phyloP scores from a whole-genome alignment of 2,113 vertebrate species.

The Crotalus horridus region DNA sequence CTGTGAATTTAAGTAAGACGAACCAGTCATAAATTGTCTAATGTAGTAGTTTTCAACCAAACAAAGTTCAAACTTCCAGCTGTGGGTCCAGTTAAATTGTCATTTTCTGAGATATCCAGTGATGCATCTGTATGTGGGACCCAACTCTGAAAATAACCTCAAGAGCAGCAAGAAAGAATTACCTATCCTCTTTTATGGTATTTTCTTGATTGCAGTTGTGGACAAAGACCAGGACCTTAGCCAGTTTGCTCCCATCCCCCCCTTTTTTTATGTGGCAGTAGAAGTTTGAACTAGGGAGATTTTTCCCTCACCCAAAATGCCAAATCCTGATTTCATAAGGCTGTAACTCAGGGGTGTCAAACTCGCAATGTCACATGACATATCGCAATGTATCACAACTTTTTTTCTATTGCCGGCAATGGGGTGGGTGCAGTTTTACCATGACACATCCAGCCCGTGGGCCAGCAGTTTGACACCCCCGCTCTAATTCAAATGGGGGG shows the following conservation, averaged over 20 bases:
- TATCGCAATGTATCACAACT: no score
- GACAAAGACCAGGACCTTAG: background rate
- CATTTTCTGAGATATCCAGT: background rate
- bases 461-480: no score
- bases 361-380: no score
- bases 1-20: background rate
- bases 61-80: background rate
- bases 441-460: no score
- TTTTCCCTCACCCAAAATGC: background rate
- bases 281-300: background rate
- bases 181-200: background rate
- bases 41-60: background rate
- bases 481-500: background rate
- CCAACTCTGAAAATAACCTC: background rate
- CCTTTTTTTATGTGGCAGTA: background rate
- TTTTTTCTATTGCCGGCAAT: no score
- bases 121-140: background rate
- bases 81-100: background rate
- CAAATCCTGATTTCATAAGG: background rate
- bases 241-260: background rate
- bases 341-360: no score
- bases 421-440: no score
- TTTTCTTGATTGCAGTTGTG: background rate
- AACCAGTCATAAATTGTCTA: background rate
- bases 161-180: background rate